These are phyloP conservation scores for Reinhardtius hippoglossoides DNA, from an alignment of 2,113 vertebrate species.

Conservation along the genomic window DNA sequence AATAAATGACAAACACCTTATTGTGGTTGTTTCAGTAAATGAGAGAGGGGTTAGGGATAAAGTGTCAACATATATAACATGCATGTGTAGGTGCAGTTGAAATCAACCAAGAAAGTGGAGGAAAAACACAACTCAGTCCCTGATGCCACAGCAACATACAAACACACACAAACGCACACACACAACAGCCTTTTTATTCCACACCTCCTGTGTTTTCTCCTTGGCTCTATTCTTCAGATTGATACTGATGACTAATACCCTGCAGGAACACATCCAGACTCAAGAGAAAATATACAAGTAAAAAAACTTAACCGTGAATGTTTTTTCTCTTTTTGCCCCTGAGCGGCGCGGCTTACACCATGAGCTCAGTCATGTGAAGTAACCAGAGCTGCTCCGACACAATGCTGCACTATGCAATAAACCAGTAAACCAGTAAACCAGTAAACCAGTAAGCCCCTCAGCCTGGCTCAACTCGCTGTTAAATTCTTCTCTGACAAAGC, in stretches of 20 bases:
- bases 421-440: constrained; percentile 25
- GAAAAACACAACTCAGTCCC: constrained; percentile 47
- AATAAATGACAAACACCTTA: background rate
- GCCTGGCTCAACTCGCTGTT: background rate
- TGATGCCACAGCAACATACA: constrained; percentile 15
- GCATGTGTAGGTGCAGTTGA: constrained; percentile 24
- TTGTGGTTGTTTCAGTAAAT: constrained; percentile 6
- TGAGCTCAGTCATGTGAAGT: constrained; percentile 62
- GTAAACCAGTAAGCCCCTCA: constrained; percentile 2
- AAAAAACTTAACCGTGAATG: background rate
- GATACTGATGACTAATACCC: background rate
- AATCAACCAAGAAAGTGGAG: constrained; percentile 74
- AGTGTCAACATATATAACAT: constrained; percentile 18
- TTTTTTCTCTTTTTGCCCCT: constrained; percentile 12
- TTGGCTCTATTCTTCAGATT: background rate
- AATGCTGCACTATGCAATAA: constrained; percentile 14
- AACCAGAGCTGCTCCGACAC: constrained; percentile 28
- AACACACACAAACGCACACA: background rate
- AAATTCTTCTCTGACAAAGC: constrained; percentile 25
- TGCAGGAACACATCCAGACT: background rate
- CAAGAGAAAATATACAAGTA: background rate
- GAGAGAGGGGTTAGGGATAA: background rate
- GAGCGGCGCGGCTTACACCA: constrained; percentile 37
- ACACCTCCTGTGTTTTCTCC: background rate
- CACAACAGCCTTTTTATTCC: background rate